Percentiles rank a stretch among this genome's conserved stretches.
Conservation (phyloP, 1,140 invertebrate genomes). For the Kradibia gibbosae region DNA sequence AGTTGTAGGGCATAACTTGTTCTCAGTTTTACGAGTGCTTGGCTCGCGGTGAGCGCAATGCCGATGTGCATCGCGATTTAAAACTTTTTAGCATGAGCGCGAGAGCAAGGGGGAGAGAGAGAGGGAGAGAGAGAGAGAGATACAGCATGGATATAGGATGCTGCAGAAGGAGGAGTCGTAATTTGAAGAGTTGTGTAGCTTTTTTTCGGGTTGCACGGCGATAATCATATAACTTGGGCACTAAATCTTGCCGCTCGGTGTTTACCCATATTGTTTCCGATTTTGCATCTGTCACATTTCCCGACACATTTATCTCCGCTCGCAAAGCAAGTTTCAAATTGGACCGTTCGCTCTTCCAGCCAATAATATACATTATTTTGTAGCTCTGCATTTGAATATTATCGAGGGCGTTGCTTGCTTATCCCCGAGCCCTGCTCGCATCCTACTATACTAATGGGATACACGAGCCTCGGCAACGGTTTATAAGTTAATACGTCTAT, state of each 20-base stretch:
- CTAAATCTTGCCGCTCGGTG: background rate
- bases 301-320: background rate
- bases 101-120: background rate
- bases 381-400: too few species aligned
- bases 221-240: background rate
- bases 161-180: conserved; percentile 1
- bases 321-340: background rate
- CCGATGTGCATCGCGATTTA: conserved; percentile 5
- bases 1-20: conserved; percentile 19
- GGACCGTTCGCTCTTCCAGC: background rate
- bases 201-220: background rate
- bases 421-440: too few species aligned
- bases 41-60: conserved; percentile 7
- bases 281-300: background rate
- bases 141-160: background rate
- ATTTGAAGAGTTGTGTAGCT: background rate
- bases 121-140: background rate
- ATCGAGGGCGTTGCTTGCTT: too few species aligned
- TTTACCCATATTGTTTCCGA: conserved; percentile 6
- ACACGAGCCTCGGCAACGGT: too few species aligned
- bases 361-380: too few species aligned
- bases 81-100: background rate
- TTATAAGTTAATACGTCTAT: too few species aligned
- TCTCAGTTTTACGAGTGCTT: conserved; percentile 22
- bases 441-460: too few species aligned